These are phyloP conservation scores for Pygocentrus nattereri DNA, from an alignment of 2,797 vertebrate species.

Conservation along the genomic window DNA sequence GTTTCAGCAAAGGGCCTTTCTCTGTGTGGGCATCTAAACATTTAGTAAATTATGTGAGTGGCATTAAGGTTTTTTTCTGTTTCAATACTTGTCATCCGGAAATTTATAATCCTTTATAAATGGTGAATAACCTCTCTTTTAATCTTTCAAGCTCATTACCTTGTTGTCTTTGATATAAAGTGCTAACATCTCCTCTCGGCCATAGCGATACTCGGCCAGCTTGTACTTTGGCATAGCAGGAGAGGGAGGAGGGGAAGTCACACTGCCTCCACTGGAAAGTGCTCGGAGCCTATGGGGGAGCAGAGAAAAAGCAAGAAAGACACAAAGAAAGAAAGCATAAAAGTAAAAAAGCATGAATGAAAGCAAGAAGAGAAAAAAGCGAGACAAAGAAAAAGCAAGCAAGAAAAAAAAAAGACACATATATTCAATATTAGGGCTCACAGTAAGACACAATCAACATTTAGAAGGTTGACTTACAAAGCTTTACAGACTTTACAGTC, in stretches of 20 bases:
- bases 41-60: too few relatives aligned
- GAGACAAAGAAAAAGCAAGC: neutral
- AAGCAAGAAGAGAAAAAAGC: constrained; percentile 38
- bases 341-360: constrained; percentile 17
- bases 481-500: neutral
- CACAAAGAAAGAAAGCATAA: constrained; percentile 41
- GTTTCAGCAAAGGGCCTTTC: neutral
- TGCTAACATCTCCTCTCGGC: constrained; percentile 96
- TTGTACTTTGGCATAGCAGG: constrained; percentile 98
- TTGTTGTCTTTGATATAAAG: constrained; percentile 96
- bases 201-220: constrained; percentile 94
- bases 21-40: too few relatives aligned
- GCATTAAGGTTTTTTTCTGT: neutral
- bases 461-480: neutral
- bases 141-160: constrained; percentile 70
- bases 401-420: neutral
- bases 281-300: constrained; percentile 85
- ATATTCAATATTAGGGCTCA: neutral
- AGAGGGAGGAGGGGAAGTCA: constrained; percentile 92
- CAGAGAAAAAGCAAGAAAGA: constrained; percentile 5
- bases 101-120: neutral
- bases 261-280: constrained; percentile 91
- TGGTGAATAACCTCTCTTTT: too few relatives aligned
- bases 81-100: neutral
- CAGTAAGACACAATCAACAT: neutral